A percentile compares a stretch with the other conserved stretches of the same genome.
phyloP scores from a whole-genome alignment of 2,888 invertebrate genomes.

The Ypsolopha scabrella region DNA sequence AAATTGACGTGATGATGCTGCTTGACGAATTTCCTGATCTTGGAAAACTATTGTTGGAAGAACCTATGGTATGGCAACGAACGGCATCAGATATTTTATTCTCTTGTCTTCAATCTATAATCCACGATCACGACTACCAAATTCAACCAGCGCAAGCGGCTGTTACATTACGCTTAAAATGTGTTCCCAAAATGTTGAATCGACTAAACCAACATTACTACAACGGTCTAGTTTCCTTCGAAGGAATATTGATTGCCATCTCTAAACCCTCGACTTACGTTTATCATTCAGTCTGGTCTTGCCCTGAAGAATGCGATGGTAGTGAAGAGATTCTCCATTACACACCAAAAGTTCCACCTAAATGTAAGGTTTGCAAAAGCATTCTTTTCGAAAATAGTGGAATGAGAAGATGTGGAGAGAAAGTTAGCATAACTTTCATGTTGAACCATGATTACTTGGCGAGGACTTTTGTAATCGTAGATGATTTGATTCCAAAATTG shows the following conservation, averaged over 20 bases:
- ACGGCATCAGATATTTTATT: conserved; percentile 41
- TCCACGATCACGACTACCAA: conserved; percentile 17
- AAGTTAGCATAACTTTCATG: conserved; percentile 36
- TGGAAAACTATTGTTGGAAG: conserved; percentile 33
- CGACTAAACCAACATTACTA: conserved; percentile 22
- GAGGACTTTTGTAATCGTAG: conserved; percentile 31
- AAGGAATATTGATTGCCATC: conserved; percentile 35
- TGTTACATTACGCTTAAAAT: conserved; percentile 35
- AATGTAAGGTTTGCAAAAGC: conserved; percentile 43
- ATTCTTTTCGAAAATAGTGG: conserved; percentile 50
- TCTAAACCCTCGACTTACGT: conserved; percentile 42
- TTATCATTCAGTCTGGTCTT: conserved; percentile 55
- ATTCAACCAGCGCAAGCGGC: conserved; percentile 34
- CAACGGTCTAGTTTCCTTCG: conserved; percentile 28
- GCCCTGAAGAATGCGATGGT: conserved; percentile 57
- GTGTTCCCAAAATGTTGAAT: conserved; percentile 25
- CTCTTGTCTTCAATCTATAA: conserved; percentile 33
- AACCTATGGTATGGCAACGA: conserved; percentile 39
- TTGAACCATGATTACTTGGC: conserved; percentile 21
- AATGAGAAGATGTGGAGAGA: conserved; percentile 48
- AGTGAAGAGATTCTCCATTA: conserved; percentile 45
- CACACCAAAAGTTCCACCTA: conserved; percentile 47
- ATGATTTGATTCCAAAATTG: conserved; percentile 40
- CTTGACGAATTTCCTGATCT: conserved; percentile 32
- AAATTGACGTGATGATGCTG: conserved; percentile 48